Base-by-base conservation (phyloP, 2,113 vertebrate species). In the Hassar affinis region DNA sequence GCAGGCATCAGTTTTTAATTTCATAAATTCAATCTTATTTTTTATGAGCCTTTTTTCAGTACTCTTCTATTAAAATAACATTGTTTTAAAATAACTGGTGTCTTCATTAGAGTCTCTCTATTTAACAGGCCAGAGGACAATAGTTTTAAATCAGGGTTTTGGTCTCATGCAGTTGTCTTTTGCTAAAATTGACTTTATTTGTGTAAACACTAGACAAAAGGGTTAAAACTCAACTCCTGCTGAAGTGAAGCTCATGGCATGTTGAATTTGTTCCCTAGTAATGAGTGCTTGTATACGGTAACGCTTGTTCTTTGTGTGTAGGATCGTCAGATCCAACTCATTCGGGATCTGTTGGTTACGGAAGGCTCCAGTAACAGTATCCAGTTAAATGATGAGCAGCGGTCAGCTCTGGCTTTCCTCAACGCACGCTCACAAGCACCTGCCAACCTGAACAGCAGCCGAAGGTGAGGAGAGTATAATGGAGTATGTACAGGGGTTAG, bases 251-350 rank as follows among this genome's bases (percentile, higher is more conserved):
- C 6, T 7, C 1, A n/a, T 1, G 15, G 68, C 42, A 14, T 71
- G 38, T 14, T n/a, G 3, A 42, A 42, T 18, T 18, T 69, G 1
- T 42, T 7, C 2, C 18, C 10, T 0, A 0, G 25, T 47, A 25
- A 71, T n/a, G 4, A n/a, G 22, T 22, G 5, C 22, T 14, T 47
- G 38, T 20, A 42, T 68, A 38, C 38, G 8, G 18, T 69, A 69
- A 47, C 2, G 11, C n/a, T 42, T 42, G 25, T 74, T 78, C 11
- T 82, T 52, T 52, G 1, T 77, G 20, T 68, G 17, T 91, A 99
- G 98, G 98, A 99, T 86, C 91, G 97, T 84, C 98, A 99, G 84
- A 96, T 99, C 81, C 97, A 97, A 90, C 92, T 99, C 90, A 99
- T 99, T 49, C 92, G 96, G 64, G 98, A 99, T 85, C 95, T 99